A percentile compares a stretch with the other conserved stretches of the same genome.
Evolutionary conservation across 2,797 vertebrate species (phyloP).

Genomic region (Siniperca undulata): DNA sequence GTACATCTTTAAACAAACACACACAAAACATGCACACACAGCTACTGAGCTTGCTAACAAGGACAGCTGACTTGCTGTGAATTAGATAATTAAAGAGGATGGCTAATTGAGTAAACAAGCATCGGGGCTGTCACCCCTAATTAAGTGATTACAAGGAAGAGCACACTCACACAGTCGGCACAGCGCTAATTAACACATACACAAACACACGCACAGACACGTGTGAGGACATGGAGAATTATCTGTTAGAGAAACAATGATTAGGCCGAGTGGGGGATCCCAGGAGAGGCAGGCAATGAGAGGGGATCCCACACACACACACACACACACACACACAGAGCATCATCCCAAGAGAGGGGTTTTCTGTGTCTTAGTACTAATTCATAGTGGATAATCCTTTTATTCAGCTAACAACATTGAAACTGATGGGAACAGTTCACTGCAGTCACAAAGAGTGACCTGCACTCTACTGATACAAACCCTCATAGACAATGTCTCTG

Average conservation of each 20-base stretch:
- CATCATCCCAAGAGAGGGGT: conserved; percentile 71
- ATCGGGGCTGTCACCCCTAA: conserved; percentile 96
- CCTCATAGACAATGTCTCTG: conserved; percentile 17
- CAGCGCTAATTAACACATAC: conserved; percentile 92
- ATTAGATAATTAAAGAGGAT: conserved; percentile 97
- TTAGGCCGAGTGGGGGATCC: conserved; percentile 85
- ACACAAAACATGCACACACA: neutral
- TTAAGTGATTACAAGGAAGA: conserved; percentile 94
- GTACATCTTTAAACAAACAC: conserved; percentile 13
- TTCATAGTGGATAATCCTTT: conserved; percentile 79
- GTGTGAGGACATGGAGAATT: conserved; percentile 86
- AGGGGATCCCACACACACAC: conserved; percentile 43
- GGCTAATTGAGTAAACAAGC: conserved; percentile 99
- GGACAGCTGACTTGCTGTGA: conserved; percentile 88
- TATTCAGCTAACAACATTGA: conserved; percentile 68
- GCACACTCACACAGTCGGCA: conserved; percentile 81
- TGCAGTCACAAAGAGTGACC: conserved; percentile 56
- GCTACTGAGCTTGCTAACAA: conserved; percentile 73
- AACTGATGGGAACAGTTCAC: conserved; percentile 45
- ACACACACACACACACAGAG: conserved; percentile 49
- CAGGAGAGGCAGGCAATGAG: conserved; percentile 71
- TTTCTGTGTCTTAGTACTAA: conserved; percentile 84
- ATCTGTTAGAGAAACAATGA: conserved; percentile 92
- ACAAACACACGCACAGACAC: conserved; percentile 70
- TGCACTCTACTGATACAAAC: conserved; percentile 35